These are phyloP conservation scores for Caenorhabditis latens DNA, from an alignment of 1,140 invertebrate species.

Conservation along the genomic window DNA sequence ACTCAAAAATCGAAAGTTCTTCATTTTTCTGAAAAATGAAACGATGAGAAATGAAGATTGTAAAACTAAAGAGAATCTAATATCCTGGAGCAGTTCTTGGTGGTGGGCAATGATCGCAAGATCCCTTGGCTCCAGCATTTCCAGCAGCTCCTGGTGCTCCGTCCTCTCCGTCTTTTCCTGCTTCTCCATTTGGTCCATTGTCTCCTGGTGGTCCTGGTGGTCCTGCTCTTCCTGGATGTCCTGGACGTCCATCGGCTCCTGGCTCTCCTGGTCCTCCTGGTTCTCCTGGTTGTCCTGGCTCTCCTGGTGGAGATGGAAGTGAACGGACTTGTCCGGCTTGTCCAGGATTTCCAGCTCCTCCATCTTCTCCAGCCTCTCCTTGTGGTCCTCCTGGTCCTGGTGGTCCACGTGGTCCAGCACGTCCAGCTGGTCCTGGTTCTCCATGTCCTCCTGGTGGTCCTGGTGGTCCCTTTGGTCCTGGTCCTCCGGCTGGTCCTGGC, in stretches of 20 bases:
- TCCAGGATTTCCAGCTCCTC: slow-evolving; percentile 61
- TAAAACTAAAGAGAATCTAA: slow-evolving; percentile 11
- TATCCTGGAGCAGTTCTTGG: slow-evolving; percentile 65
- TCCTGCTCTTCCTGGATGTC: slow-evolving; percentile 57
- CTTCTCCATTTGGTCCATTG: slow-evolving; percentile 59
- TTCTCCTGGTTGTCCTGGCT: slow-evolving; percentile 61
- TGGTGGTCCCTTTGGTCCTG: slow-evolving; percentile 63
- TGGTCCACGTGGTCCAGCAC: slow-evolving; percentile 61
- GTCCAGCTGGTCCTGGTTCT: slow-evolving; percentile 60
- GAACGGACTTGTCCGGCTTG: slow-evolving; percentile 57
- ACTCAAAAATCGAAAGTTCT: neutral
- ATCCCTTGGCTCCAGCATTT: slow-evolving; percentile 62
- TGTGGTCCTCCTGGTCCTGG: slow-evolving; percentile 63
- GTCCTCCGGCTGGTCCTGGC: slow-evolving; percentile 58
- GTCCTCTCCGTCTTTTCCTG: slow-evolving; percentile 62
- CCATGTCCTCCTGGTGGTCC: slow-evolving; percentile 60
- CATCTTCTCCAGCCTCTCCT: slow-evolving; percentile 62
- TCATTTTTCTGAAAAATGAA: neutral
- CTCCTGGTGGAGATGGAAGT: slow-evolving; percentile 44
- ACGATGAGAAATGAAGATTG: neutral
- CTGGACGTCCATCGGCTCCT: slow-evolving; percentile 60
- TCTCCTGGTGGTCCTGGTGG: slow-evolving; percentile 64
- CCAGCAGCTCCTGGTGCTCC: slow-evolving; percentile 58
- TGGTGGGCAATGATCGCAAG: slow-evolving; percentile 64
- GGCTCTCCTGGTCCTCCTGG: slow-evolving; percentile 60